Percentiles rank a stretch among this genome's conserved stretches.
These are phyloP conservation scores for Acanthurus lineatus DNA, from an alignment of 2,797 vertebrate genomes.

Conservation along the genomic window DNA sequence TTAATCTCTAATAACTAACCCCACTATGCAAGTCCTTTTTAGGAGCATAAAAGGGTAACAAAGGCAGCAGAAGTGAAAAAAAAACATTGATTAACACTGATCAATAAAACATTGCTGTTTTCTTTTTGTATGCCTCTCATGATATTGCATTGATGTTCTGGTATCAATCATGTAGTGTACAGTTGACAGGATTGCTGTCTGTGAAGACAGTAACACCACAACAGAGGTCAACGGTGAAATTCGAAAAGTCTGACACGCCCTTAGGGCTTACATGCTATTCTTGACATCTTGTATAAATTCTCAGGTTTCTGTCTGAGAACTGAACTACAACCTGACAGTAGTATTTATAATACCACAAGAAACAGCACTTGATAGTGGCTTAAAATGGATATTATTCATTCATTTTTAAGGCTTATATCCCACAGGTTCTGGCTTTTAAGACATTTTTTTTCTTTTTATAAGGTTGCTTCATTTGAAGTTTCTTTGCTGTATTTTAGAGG, in stretches of 20 bases:
- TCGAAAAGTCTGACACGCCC: neutral
- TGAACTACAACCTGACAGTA: too few relatives aligned
- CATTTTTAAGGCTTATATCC: too few relatives aligned
- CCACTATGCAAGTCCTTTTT: neutral
- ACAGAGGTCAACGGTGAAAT: neutral
- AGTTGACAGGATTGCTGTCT: neutral
- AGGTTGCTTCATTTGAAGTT: too few relatives aligned
- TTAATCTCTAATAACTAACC: neutral
- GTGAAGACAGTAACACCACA: neutral
- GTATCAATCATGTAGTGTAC: neutral
- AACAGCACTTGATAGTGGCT: too few relatives aligned
- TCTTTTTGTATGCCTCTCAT: neutral
- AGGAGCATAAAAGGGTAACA: neutral
- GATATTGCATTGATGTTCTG: neutral
- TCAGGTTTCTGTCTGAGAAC: neutral
- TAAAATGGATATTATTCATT: too few relatives aligned
- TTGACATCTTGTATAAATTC: neutral
- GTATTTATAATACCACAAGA: too few relatives aligned
- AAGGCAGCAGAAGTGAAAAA: neutral
- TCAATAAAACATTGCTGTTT: neutral
- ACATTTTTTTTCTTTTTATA: too few relatives aligned
- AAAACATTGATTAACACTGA: too few relatives aligned
- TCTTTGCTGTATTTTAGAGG: too few relatives aligned
- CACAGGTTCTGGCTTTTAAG: too few relatives aligned
- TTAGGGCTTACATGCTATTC: neutral